Base-by-base conservation (phyloP, 1,140 invertebrate species). In the Gonioctena quinquepunctata region DNA sequence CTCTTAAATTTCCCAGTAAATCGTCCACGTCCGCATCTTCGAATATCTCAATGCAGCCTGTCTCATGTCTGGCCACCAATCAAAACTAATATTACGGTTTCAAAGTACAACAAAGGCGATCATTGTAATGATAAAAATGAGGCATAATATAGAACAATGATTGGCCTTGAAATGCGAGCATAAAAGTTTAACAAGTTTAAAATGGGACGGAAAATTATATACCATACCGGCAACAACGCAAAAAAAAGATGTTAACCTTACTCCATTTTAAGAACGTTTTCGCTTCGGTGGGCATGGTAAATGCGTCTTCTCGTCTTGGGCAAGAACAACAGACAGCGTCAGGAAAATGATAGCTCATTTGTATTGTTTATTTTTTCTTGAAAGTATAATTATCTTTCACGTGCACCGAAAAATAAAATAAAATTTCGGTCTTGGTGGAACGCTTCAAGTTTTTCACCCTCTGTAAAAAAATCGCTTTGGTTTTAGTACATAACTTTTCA, bases 201-300 rank as follows among this genome's bases (percentile, higher is more conserved):
- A 21, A 57, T 23, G 25, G 13, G 11, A 22, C 21, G 21, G 13
- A 25, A 57, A 57, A 23, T 57, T 57, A 22, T 57, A 57, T 25
- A 57, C 54, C 21, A 3, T 4, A n/a, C 54, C n/a, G 25, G 54
- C 22, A 57, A 57, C 54, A 25, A 25, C 19, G 25, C 11, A n/a
- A 21, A 25, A 54, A 21, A 54, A 54, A 54, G 2, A 57, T 25
- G 25, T 25, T 57, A 57, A 57, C 54, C 54, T 57, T 57, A 57
- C 54, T 57, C 13, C 13, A 42, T 8, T 42, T 42, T 2, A 42
- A 11, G 16, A 42, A n/a, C 22, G 22, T 57, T 57, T 2, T 22
- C 54, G 54, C 54, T 57, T 25, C 54, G 25, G 54, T 57, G 54
- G 22, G n/a, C 54, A 57, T 25, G 16, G 22, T 57, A 57, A 57